A percentile compares a stretch with the other conserved stretches of the same genome.
phyloP scores from a whole-genome alignment of 2,888 invertebrate species.

The Desoria tigrina region DNA sequence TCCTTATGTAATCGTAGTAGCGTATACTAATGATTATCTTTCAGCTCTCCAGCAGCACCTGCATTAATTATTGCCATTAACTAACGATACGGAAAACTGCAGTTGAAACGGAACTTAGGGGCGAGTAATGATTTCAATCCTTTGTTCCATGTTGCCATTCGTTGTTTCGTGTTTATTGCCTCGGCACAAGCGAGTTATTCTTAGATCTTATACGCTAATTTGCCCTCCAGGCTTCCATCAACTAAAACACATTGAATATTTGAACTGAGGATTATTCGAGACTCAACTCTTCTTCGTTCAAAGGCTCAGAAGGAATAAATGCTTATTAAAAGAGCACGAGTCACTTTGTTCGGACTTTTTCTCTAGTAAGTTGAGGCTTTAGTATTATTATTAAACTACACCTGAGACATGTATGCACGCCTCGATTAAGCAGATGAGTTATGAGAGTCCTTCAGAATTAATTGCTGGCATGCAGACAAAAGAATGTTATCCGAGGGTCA shows the following conservation, averaged over 20 bases:
- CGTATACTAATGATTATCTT: no score
- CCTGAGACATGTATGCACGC: background rate
- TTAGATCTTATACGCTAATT: conserved; percentile 4
- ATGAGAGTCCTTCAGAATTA: conserved; percentile 27
- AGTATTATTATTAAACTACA: background rate
- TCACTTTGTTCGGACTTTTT: background rate
- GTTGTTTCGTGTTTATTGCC: conserved; percentile 19
- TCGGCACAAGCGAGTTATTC: conserved; percentile 13
- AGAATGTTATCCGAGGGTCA: conserved; percentile 25
- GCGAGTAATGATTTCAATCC: conserved; percentile 12
- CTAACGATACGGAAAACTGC: no score
- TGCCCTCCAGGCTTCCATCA: background rate
- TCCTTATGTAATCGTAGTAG: no score
- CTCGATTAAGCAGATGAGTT: conserved; percentile 22
- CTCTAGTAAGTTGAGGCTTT: no score
- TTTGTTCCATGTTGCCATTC: conserved; percentile 20
- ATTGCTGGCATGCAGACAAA: conserved; percentile 23
- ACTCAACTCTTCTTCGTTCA: no score
- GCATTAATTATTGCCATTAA: no score
- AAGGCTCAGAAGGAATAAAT: background rate
- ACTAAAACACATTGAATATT: no score
- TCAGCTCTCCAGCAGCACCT: no score
- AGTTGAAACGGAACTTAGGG: no score
- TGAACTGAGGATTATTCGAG: no score
- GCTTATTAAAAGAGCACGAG: conserved; percentile 16